Evolutionary conservation across 2,113 vertebrate species (phyloP).

Genomic region (Rhipidura dahli): DNA sequence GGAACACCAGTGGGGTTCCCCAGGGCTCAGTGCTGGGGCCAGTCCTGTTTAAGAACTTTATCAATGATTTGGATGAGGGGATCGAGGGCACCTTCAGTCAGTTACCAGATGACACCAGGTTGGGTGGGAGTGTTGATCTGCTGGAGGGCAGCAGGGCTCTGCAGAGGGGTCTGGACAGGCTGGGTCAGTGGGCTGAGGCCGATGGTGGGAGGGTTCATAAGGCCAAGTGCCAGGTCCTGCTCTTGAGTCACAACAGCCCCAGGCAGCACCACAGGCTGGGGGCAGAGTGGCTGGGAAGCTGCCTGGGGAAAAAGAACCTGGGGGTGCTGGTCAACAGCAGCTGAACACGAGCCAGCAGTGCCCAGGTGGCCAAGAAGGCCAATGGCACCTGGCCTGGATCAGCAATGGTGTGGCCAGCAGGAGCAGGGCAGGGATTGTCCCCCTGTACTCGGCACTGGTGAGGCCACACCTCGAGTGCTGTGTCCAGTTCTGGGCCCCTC

Average conservation of each 20-base stretch:
- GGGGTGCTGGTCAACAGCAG: neutral
- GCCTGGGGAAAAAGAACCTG: neutral
- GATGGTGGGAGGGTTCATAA: neutral
- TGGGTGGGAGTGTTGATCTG: neutral
- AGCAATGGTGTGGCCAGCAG: neutral
- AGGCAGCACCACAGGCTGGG: neutral
- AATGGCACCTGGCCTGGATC: neutral
- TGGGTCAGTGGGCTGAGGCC: neutral
- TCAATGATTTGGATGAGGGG: neutral
- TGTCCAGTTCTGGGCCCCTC: neutral
- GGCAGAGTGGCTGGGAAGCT: neutral
- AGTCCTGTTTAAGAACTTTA: neutral
- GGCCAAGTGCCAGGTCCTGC: neutral
- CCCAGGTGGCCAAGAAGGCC: neutral
- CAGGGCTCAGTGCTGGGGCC: neutral
- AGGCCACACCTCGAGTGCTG: accelerated
- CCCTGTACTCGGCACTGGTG: too few species aligned
- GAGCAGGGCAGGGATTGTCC: neutral
- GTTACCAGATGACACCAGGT: neutral
- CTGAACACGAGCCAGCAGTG: neutral
- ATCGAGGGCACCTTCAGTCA: accelerated
- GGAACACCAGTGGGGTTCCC: neutral
- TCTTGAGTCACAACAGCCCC: neutral
- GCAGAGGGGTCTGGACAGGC: neutral
- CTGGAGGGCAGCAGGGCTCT: neutral